Conservation (phyloP, 2,113 vertebrate genomes). For the Tursiops truncatus region DNA sequence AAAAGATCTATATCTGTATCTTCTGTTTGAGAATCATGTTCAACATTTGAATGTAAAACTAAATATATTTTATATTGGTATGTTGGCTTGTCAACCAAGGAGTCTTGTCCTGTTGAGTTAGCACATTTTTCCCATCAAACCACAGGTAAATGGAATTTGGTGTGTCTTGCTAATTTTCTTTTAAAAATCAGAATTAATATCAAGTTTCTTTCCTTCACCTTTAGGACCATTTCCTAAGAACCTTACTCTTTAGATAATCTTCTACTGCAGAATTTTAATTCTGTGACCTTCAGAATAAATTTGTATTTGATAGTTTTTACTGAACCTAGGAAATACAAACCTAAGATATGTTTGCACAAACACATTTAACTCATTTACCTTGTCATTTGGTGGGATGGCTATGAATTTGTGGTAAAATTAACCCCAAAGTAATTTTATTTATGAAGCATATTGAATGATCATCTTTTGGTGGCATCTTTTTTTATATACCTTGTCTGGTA, state of each 20-base stretch:
- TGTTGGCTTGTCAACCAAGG: background rate
- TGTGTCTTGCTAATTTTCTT: background rate
- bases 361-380: background rate
- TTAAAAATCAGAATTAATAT: background rate
- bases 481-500: background rate
- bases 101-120: background rate
- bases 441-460: background rate
- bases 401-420: background rate
- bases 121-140: background rate
- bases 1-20: background rate
- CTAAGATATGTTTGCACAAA: background rate
- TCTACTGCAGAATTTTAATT: background rate
- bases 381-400: background rate
- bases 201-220: background rate
- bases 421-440: background rate
- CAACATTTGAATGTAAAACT: slow-evolving; percentile 48
- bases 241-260: background rate
- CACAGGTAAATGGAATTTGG: background rate
- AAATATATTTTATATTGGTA: background rate
- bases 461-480: background rate
- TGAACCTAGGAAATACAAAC: background rate
- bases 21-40: background rate
- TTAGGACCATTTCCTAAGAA: background rate
- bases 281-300: background rate
- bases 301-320: background rate